Base-by-base conservation (phyloP, 2,113 vertebrate species). In the Rynchops niger region DNA sequence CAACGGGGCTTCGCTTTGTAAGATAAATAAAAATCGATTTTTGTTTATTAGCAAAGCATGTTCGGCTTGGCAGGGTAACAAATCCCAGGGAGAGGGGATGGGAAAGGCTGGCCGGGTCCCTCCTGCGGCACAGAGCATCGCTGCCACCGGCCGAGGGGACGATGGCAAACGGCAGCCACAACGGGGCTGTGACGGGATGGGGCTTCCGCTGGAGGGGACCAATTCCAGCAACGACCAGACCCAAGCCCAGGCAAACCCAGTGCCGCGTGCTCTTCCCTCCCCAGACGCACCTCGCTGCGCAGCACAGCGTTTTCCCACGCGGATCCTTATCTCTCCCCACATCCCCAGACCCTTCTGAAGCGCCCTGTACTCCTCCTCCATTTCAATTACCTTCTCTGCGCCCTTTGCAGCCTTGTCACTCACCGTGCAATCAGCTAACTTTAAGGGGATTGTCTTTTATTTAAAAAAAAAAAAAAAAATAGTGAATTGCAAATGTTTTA, bases 211-310 rank as follows among this genome's bases (percentile, higher is more conserved):
- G 27, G 17, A 58, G 10, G 34, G n/a, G 47, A 15, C 2, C 65
- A 7, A 71, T 19, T 55, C 47, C 32, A 50, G 32, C 20, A 15
- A 38, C 7, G 12, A 26, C 3, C 66, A 21, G 56, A 11, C 11
- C 43, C 50, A 5, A 40, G 47, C 13, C 27, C 79, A 32, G 58
- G 62, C 5, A 50, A 26, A n/a, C 8, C 32, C 71, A 53, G 34
- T 15, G 27, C 30, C 2, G 0, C 0, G 12, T 5, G 1, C 42
- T 49, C 72, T 2, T 38, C 47, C 62, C 38, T 89, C 45, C 40
- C 50, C 25, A 5, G 2, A 18, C 0, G 0, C 38, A 5, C 36
- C 61, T 50, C 3, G 1, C 45, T 30, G 20, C 0, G 3, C 1
- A 36, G 56, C 34, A 9, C 5, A 32, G 9, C 12, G 0, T 20